Conservation (phyloP, 92 coral and sea anemone species). For the Siderastrea radians region DNA sequence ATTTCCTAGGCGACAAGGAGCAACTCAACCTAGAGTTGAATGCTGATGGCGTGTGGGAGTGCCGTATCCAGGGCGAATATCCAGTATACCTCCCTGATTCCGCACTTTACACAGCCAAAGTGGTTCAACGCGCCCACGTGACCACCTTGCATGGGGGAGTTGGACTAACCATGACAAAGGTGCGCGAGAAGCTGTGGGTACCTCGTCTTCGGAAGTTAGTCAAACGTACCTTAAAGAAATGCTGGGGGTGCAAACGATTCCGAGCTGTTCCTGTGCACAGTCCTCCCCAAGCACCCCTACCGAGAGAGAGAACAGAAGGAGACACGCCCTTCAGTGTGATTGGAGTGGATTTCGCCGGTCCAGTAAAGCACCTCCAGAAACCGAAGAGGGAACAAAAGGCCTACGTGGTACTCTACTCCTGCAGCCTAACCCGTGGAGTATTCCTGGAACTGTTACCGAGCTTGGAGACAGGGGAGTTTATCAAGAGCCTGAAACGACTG, state of each 20-base stretch:
- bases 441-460: too few species aligned
- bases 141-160: conserved; percentile 27
- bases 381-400: background rate
- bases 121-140: conserved; percentile 39
- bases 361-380: conserved; percentile 31
- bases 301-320: background rate
- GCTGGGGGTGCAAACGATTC: conserved; percentile 74
- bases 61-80: conserved; percentile 44
- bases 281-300: conserved; percentile 57
- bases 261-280: conserved; percentile 48
- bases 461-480: background rate
- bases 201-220: conserved; percentile 64
- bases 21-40: conserved; percentile 54
- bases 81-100: conserved; percentile 43
- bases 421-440: too few species aligned
- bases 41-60: conserved; percentile 41
- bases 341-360: conserved; percentile 60
- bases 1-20: conserved; percentile 36
- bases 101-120: conserved; percentile 26
- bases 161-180: conserved; percentile 68
- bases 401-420: too few species aligned
- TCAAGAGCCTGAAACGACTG: conserved; percentile 38
- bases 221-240: conserved; percentile 43
- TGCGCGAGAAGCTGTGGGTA: conserved; percentile 70
- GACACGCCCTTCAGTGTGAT: background rate